Evolutionary conservation across 2,113 vertebrate species (phyloP), one percentile per base, ranked within the genome.

Genomic region (Saccopteryx leptura): DNA sequence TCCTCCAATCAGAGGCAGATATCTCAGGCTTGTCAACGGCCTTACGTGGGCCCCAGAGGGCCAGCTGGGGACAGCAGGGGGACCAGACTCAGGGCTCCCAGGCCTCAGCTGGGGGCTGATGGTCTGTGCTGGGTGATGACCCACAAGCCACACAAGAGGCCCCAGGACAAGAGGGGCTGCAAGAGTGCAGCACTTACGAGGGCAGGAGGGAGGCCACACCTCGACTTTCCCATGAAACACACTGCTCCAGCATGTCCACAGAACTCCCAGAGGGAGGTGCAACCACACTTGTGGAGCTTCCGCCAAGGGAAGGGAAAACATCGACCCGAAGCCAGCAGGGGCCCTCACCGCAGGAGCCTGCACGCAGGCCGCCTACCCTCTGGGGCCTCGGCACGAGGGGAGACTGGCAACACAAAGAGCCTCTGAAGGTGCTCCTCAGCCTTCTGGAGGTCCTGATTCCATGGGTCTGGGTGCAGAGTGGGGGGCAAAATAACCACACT

Each of bases 241-340:
- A 9, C n/a, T 69, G n/a, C 31, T 69, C 68, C 68, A 33, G n/a
- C n/a, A 19, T 15, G 68, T n/a, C 85, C 69, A 46, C 74, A 90
- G 39, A 75, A 50, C 9, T 52, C 74, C 5, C 4, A 7, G 48
- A 23, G n/a, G 50, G 48, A 56, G 17, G 24, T 19, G 50, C 18
- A 15, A 9, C 9, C 13, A 3, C 11, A 21, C 52, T 39, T 56
- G 52, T 3, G 26, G 12, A 61, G 19, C 39, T 11, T 74, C 75
- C 33, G 72, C 71, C 19, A 17, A 33, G 65, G 82, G 65, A 50
- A 60, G 10, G 8, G n/a, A 39, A 14, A 0, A 11, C 18, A 2
- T 0, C 15, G 15, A 8, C 58, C 60, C 6, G 4, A 5, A 33
- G 7, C 52, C 14, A 1, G 3, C 3, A 80, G 31, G 4, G 52